A percentile compares a stretch with the other conserved stretches of the same genome.
Conservation (phyloP, 2,888 invertebrate species). For the Corbicula japonica region DNA sequence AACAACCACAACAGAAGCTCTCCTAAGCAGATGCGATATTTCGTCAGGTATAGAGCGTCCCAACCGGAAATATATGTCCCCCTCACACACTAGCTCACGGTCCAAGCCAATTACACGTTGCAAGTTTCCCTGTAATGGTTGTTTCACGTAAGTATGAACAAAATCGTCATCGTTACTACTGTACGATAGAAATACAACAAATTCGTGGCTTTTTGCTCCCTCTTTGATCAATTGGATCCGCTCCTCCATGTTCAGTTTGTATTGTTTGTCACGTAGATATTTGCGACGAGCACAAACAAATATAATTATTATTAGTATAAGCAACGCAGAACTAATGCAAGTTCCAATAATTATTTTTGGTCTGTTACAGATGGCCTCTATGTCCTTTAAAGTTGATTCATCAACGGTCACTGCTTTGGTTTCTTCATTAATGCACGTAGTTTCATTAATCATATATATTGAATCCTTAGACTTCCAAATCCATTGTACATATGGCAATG, state of each 20-base stretch:
- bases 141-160: not conserved
- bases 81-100: constrained; percentile 12
- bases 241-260: constrained; percentile 1
- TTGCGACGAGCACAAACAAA: not conserved
- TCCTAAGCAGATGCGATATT: not conserved
- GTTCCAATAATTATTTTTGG: not conserved
- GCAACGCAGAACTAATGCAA: not conserved
- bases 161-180: constrained; percentile 3
- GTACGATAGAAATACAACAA: constrained; percentile 20
- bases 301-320: not conserved
- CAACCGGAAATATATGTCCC: constrained; percentile 1
- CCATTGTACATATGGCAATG: not conserved
- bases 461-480: not conserved
- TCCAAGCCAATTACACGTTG: not conserved
- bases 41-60: constrained; percentile 1
- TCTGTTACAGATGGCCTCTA: constrained; percentile 13
- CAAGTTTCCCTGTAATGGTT: constrained; percentile 1
- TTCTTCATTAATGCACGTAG: constrained; percentile 1
- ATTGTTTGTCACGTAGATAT: not conserved
- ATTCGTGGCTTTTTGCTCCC: not conserved
- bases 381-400: not conserved
- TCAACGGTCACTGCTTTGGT: not conserved
- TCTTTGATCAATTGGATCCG: not conserved
- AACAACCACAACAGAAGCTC: not conserved
- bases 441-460: not conserved